Conservation (phyloP, 2,797 vertebrate genomes). For the Chelmon rostratus region DNA sequence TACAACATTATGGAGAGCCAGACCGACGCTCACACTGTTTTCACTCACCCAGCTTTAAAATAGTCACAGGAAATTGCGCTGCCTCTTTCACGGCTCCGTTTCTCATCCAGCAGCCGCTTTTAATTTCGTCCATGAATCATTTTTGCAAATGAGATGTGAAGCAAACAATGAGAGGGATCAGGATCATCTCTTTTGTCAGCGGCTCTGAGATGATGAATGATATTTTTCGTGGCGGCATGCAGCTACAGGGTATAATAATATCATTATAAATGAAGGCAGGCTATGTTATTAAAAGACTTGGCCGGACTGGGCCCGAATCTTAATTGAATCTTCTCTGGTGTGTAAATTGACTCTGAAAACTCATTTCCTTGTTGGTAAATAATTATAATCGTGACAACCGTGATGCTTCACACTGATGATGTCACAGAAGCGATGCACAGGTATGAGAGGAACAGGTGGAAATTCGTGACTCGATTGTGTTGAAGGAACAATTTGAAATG, state of each 20-base stretch:
- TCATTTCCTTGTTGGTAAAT: constrained; percentile 61
- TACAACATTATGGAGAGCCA: not conserved
- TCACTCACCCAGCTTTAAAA: constrained; percentile 26
- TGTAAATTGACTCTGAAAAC: constrained; percentile 54
- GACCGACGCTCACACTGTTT: constrained; percentile 7
- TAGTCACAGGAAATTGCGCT: constrained; percentile 30
- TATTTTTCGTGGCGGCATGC: constrained; percentile 21
- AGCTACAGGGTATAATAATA: constrained; percentile 10
- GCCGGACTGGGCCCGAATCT: constrained; percentile 43
- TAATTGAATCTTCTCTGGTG: constrained; percentile 60
- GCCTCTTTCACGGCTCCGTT: constrained; percentile 7
- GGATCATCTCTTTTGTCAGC: constrained; percentile 39
- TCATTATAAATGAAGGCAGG: constrained; percentile 26
- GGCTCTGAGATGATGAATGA: constrained; percentile 31
- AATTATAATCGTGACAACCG: constrained; percentile 22
- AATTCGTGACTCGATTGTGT: not conserved
- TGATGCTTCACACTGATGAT: constrained; percentile 21
- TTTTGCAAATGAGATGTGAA: constrained; percentile 53
- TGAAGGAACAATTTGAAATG: not conserved
- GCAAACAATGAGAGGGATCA: constrained; percentile 44
- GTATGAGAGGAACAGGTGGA: constrained; percentile 30
- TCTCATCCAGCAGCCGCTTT: constrained; percentile 37
- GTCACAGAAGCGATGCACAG: constrained; percentile 18
- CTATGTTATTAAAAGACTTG: constrained; percentile 54
- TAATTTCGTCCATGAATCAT: constrained; percentile 40